Evolutionary conservation across 2,888 invertebrate species (phyloP), one percentile per base, ranked within the genome.

Genomic region (Lasioglossum pauxillum): DNA sequence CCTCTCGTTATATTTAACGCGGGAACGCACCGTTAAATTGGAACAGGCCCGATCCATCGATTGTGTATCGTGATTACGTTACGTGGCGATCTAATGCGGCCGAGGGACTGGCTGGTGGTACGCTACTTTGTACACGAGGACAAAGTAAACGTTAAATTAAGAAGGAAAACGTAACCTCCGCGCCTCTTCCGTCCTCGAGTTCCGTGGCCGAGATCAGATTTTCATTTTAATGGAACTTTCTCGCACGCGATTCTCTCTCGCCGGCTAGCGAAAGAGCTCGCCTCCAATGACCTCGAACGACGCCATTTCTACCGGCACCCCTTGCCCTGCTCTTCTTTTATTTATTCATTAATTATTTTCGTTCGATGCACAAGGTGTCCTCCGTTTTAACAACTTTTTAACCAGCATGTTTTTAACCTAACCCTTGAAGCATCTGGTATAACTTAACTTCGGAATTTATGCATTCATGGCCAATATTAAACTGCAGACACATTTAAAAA

Each of bases 21-120:
- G 75, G 38, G 73, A 84, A 60, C 64, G 46, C 49, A 38, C 27
- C 79, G 78, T 84, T 78, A 79, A 84, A 81, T 86, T 73, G 72
- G 67, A 57, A 53, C 78, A 23, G 38, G 27, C 7, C 31, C 41
- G 8, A n/a, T 72, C 57, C 75, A 85, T 86, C 85, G 82, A 84
- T 84, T 77, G 72, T 79, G 79, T 77, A 85, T 85, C 77, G 80
- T 78, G 76, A 87, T 87, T 87, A 86, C 83, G 80, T 86, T 83
- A 75, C 53, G 53, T 31, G 23, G 53, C 44, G 41, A 73, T 78
- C 80, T 83, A 86, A 86, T 86, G 83, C 78, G 57, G 69, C 78
- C 83, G 73, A 83, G 80, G 80, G 83, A 78, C 35, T 19, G 27
- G 0, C 57, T 16, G 19, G 16, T 35, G 35, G 31, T 75, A 85